Percentiles rank a stretch among this genome's conserved stretches.
Evolutionary conservation across 2,888 invertebrate genomes (phyloP).

Genomic region (Sisyra terminalis): DNA sequence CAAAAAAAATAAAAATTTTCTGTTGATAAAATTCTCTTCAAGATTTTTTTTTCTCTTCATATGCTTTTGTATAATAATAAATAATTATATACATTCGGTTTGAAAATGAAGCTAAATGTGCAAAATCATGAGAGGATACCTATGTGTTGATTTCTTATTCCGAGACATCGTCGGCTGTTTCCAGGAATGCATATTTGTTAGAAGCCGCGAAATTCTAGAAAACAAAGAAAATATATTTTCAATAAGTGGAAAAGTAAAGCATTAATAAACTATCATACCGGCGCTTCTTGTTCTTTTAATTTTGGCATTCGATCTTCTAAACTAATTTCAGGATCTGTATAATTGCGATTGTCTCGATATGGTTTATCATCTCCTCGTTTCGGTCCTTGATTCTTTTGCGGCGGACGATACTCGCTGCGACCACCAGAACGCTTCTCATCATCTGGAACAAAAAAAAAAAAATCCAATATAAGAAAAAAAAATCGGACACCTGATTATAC

Average conservation of each 20-base stretch:
- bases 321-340: conserved; percentile 19
- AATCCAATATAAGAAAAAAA: neutral
- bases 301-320: conserved; percentile 45
- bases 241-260: neutral
- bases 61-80: too few species aligned
- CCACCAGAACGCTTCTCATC: neutral
- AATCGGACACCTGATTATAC: too few species aligned
- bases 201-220: conserved; percentile 56
- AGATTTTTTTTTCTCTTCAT: too few species aligned
- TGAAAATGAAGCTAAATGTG: too few species aligned
- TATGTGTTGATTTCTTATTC: conserved; percentile 1
- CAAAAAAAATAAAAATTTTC: too few species aligned
- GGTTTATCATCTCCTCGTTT: conserved; percentile 1
- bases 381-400: neutral
- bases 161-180: conserved; percentile 33
- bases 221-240: conserved; percentile 12
- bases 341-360: conserved; percentile 1
- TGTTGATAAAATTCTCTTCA: too few species aligned
- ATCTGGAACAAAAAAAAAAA: neutral
- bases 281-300: conserved; percentile 53
- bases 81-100: too few species aligned
- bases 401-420: neutral
- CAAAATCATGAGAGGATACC: too few species aligned
- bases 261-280: conserved; percentile 33
- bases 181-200: conserved; percentile 60